Evolutionary conservation across 2,113 vertebrate species (phyloP), one percentile per base, ranked within the genome.

Genomic region (Carlito syrichta): DNA sequence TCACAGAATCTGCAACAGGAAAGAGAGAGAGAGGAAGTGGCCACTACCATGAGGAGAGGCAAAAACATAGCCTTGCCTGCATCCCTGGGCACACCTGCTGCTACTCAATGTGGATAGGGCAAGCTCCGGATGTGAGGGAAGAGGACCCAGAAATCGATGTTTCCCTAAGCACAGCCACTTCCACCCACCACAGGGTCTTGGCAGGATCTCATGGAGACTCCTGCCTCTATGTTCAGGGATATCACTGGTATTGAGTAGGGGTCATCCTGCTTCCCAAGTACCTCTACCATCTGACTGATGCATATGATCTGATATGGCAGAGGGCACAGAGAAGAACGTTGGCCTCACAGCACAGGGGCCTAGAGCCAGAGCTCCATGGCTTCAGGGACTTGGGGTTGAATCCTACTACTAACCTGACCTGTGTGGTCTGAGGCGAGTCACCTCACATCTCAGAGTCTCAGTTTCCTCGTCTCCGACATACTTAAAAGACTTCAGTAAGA

Each of bases 1-100:
- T 99, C 99, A 77, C 99, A 99, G 98, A 99, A 99, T 98, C 99
- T 99, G 97, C 1, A 3, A 23, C 45, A 14, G 71, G 66, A n/a
- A 43, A 73, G 14, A n/a, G 16, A 74, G 16, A 74, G 14, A 4
- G 48, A 69, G 56, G 56, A 45, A 69, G 78, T 27, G 63, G 91
- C 56, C 63, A 8, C 35, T 40, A 76, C 89, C 30, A 38, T 10
- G 38, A 86, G 40, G 32, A 91, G 45, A 87, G 58, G 48, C 2
- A 8, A 35, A 74, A 10, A 10, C 9, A 5, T 2, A 58, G 58
- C 69, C 54, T 40, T 45, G 69, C 45, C n/a, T 40, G 45, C 0
- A 0, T 32, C 38, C n/a, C 69, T 27, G 35, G 52, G 22, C 76
- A 86, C 19, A 68, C 17, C 40, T 8, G 22, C 17, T 30, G 32